These are phyloP conservation scores for Ornithorhynchus anatinus DNA, from an alignment of 2,113 vertebrate species.

Conservation along the genomic window DNA sequence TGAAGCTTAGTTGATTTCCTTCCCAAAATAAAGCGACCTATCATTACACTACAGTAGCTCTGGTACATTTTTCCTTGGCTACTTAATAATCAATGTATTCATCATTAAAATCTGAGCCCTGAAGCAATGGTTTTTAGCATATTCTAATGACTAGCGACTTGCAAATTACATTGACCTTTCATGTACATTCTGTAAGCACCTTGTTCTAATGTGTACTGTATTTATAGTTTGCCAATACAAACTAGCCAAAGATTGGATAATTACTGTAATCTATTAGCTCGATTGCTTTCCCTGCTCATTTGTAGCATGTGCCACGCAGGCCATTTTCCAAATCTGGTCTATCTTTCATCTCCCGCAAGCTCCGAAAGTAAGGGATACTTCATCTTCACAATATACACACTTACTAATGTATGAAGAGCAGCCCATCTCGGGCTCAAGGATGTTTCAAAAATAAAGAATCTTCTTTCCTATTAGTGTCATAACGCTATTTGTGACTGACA, in stretches of 20 bases:
- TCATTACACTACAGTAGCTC: constrained; percentile 74
- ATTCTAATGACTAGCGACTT: constrained; percentile 92
- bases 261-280: constrained; percentile 89
- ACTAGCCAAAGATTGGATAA: constrained; percentile 88
- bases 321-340: constrained; percentile 77
- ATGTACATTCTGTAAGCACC: constrained; percentile 88
- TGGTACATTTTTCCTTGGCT: constrained; percentile 84
- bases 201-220: constrained; percentile 87
- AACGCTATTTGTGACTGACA: constrained; percentile 70
- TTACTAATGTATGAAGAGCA: constrained; percentile 65
- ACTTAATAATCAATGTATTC: constrained; percentile 93
- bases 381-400: constrained; percentile 61
- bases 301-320: constrained; percentile 80
- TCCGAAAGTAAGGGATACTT: constrained; percentile 67
- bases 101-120: constrained; percentile 92
- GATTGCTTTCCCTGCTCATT: constrained; percentile 81
- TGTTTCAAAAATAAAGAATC: constrained; percentile 67
- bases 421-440: constrained; percentile 62
- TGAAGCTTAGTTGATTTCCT: constrained; percentile 82
- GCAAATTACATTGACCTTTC: constrained; percentile 96
- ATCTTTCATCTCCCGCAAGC: constrained; percentile 81
- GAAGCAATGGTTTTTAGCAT: constrained; percentile 90
- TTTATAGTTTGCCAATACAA: constrained; percentile 90
- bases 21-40: constrained; percentile 87
- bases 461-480: constrained; percentile 68